Conservation (phyloP, 2,797 vertebrate genomes). For the Chromis chromis region DNA sequence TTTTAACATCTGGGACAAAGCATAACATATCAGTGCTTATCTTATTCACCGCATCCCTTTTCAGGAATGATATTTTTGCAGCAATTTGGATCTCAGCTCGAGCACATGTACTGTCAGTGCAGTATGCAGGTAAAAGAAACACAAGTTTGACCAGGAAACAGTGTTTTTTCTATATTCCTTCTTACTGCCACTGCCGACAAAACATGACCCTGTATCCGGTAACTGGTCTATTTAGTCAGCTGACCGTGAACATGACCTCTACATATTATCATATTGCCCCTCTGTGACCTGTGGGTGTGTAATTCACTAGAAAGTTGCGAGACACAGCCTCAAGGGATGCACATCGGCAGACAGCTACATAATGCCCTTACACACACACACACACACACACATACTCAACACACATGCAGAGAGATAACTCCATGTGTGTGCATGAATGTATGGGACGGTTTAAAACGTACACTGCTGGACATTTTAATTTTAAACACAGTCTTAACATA, state of each 20-base stretch:
- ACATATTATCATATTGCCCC: constrained; percentile 49
- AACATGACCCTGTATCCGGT: constrained; percentile 10
- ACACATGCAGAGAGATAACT: not conserved
- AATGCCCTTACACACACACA: constrained; percentile 12
- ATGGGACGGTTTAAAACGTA: not conserved
- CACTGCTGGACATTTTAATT: no score
- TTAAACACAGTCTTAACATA: no score
- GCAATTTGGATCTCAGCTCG: not conserved
- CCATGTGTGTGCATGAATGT: not conserved
- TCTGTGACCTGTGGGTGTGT: constrained; percentile 32
- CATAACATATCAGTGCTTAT: not conserved
- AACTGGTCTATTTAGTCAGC: constrained; percentile 34
- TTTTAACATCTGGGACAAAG: not conserved
- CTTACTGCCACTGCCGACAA: constrained; percentile 6
- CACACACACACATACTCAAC: not conserved
- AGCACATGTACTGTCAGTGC: not conserved
- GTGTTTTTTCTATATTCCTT: constrained; percentile 13
- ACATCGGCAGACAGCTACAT: constrained; percentile 37
- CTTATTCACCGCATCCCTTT: not conserved
- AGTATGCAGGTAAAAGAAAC: not conserved
- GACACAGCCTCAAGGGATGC: constrained; percentile 46
- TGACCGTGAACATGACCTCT: constrained; percentile 60
- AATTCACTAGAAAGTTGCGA: constrained; percentile 52
- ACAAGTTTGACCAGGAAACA: not conserved
- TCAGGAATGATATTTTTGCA: not conserved